phyloP scores from a whole-genome alignment of 2,113 vertebrate genomes.

The Indicator indicator region DNA sequence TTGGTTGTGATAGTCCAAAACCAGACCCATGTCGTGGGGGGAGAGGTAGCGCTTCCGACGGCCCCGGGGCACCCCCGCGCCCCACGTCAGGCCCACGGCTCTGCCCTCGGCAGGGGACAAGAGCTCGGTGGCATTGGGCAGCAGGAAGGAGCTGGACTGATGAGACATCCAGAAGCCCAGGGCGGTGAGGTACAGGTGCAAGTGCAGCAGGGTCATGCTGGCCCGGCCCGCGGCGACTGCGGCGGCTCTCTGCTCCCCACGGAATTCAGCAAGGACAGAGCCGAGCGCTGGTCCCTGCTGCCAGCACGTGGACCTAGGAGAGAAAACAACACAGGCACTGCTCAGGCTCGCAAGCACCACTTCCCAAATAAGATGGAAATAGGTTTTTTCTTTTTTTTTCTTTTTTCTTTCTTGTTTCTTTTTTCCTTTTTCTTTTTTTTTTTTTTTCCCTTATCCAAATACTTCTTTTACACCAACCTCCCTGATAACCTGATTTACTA shows the following conservation, averaged over 20 bases:
- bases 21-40: conserved; percentile 72
- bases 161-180: conserved; percentile 78
- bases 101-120: not conserved
- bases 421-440: not conserved
- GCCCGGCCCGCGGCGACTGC: rapidly evolving
- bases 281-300: not conserved
- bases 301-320: not conserved
- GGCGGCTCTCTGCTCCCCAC: not conserved
- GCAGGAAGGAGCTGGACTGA: conserved; percentile 40
- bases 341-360: not conserved
- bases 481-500: not conserved
- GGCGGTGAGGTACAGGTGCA: conserved; percentile 75
- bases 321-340: not conserved
- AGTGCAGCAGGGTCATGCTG: conserved; percentile 71
- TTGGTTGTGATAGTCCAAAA: conserved; percentile 89
- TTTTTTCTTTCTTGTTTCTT: not conserved
- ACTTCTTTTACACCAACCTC: not conserved
- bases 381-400: not conserved
- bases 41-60: conserved; percentile 79
- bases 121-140: conserved; percentile 66
- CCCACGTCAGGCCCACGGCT: not conserved
- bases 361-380: not conserved
- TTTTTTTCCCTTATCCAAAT: not conserved
- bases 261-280: not conserved
- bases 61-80: conserved; percentile 42